Percentiles rank a stretch among this genome's conserved stretches.
Conservation (phyloP, 1,140 invertebrate genomes). For the Drosophila yakuba region DNA sequence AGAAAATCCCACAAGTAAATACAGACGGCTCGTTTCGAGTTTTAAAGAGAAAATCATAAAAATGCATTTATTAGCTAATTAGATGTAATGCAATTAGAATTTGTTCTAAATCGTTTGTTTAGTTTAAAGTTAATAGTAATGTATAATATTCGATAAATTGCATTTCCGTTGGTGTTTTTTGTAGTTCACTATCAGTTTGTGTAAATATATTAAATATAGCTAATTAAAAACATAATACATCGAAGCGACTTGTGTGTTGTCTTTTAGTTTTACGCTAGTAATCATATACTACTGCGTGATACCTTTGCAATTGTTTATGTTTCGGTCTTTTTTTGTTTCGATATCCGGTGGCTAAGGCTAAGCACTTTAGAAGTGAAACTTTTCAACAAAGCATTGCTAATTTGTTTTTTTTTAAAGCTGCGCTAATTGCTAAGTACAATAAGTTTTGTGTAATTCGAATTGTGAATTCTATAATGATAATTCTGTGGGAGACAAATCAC, state of each 20-base stretch:
- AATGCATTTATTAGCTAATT: slow-evolving; percentile 73
- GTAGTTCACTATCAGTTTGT: slow-evolving; percentile 32
- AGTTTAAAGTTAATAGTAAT: slow-evolving; percentile 47
- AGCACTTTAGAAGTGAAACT: slow-evolving; percentile 68
- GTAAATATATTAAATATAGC: slow-evolving; percentile 38
- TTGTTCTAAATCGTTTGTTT: slow-evolving; percentile 61
- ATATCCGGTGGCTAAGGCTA: slow-evolving; percentile 49
- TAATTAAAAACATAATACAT: slow-evolving; percentile 47
- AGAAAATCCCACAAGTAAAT: not conserved
- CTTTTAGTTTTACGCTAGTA: not conserved
- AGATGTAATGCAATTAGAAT: slow-evolving; percentile 68
- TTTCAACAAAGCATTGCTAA: slow-evolving; percentile 78
- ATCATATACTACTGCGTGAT: slow-evolving; percentile 24
- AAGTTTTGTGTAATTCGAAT: slow-evolving; percentile 39
- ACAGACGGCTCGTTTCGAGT: slow-evolving; percentile 10
- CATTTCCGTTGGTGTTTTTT: slow-evolving; percentile 50
- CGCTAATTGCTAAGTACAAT: slow-evolving; percentile 64
- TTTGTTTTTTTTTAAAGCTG: slow-evolving; percentile 72
- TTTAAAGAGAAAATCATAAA: slow-evolving; percentile 63
- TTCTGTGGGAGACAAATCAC: slow-evolving; percentile 58
- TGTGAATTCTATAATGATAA: slow-evolving; percentile 31
- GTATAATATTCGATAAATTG: slow-evolving; percentile 59
- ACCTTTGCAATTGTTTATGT: slow-evolving; percentile 17
- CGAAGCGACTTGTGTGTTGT: slow-evolving; percentile 25
- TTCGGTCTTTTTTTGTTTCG: slow-evolving; percentile 30